Evolutionary conservation across 2,797 vertebrate genomes (phyloP).

Genomic region (Cossypha niveicapilla): DNA sequence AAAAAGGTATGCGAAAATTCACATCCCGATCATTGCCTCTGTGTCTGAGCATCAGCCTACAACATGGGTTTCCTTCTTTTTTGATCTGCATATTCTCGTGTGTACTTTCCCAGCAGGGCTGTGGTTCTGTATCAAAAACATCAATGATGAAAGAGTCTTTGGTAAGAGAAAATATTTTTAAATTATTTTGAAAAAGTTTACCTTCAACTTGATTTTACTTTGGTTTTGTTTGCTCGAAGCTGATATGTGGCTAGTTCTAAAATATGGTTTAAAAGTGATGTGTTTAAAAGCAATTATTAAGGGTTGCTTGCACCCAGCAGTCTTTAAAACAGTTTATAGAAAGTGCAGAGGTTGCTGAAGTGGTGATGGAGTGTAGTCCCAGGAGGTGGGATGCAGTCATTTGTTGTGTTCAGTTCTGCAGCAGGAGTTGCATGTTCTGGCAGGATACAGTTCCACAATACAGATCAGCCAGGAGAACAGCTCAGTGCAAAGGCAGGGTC

Average conservation of each 20-base stretch:
- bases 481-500: background rate
- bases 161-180: conserved; percentile 77
- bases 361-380: background rate
- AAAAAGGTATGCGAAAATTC: conserved; percentile 97
- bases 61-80: conserved; percentile 99
- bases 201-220: background rate
- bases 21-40: conserved; percentile 98
- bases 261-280: background rate
- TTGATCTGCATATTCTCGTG: conserved; percentile 98
- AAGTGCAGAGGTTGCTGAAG: background rate
- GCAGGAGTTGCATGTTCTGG: background rate
- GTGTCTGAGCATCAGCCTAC: conserved; percentile 99
- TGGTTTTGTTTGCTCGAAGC: background rate
- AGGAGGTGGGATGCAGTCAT: background rate
- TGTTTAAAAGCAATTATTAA: background rate
- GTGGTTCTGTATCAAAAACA: conserved; percentile 99
- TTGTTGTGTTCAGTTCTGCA: background rate
- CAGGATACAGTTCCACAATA: rapidly evolving
- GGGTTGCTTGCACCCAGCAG: background rate
- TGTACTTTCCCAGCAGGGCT: conserved; percentile 98
- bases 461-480: background rate
- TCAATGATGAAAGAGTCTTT: conserved; percentile 94
- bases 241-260: background rate
- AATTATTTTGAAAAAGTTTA: conserved; percentile 16
- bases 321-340: background rate